Evolutionary conservation across 1,140 invertebrate genomes (phyloP).

Genomic region (Hetaerina americana): DNA sequence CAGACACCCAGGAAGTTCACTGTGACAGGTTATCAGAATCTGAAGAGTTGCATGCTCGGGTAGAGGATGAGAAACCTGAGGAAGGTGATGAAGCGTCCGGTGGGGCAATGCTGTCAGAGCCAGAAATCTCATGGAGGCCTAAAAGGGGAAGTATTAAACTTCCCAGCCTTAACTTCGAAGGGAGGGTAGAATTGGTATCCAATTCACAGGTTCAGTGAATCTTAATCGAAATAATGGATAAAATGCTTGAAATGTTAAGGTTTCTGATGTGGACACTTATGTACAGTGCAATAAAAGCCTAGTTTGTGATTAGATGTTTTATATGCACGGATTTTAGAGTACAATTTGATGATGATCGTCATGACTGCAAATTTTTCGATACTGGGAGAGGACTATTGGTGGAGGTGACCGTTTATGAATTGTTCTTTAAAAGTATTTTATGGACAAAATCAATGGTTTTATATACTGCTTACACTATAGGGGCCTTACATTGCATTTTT

Average conservation of each 20-base stretch:
- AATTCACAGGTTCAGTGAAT: background rate
- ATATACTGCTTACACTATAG: background rate
- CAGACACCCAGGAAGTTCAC: background rate
- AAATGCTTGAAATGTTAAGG: too few species aligned
- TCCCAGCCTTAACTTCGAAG: conserved; percentile 5
- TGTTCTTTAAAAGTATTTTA: background rate
- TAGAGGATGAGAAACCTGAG: background rate
- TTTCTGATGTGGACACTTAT: too few species aligned
- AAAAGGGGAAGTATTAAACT: conserved; percentile 21
- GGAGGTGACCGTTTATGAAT: background rate
- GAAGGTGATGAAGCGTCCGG: background rate
- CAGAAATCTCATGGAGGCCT: conserved; percentile 18
- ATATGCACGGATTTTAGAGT: too few species aligned
- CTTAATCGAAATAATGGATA: too few species aligned
- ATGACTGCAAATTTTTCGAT: too few species aligned
- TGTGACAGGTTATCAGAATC: background rate
- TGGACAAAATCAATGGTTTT: too few species aligned
- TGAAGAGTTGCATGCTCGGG: background rate
- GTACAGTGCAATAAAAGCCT: too few species aligned
- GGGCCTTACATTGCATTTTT: background rate
- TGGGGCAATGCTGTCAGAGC: background rate
- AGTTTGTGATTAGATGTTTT: too few species aligned
- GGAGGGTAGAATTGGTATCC: background rate
- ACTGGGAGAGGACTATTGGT: background rate
- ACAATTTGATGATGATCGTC: too few species aligned